Evolutionary conservation across 1,140 invertebrate species (phyloP).

Genomic region (Nilaparvata lugens): DNA sequence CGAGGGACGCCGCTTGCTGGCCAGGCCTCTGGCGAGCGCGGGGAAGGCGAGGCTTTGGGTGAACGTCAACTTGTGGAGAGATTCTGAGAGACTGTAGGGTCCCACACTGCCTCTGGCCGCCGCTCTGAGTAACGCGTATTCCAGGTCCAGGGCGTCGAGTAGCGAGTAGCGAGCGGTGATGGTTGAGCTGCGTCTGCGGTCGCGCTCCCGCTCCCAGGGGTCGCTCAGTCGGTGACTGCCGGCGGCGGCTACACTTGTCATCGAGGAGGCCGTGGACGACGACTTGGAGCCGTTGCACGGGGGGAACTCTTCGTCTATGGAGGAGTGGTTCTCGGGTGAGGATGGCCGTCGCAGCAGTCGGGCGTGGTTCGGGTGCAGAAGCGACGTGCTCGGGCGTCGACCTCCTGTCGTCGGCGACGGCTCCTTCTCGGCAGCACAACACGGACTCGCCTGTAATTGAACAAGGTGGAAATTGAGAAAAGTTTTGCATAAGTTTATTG

Average conservation of each 20-base stretch:
- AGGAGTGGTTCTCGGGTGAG: slow-evolving; percentile 40
- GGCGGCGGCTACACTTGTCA: slow-evolving; percentile 35
- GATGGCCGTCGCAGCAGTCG: slow-evolving; percentile 41
- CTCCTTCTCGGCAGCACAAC: slow-evolving; percentile 29
- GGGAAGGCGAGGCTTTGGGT: slow-evolving; percentile 65
- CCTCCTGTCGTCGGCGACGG: slow-evolving; percentile 37
- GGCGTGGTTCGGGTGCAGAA: slow-evolving; percentile 60
- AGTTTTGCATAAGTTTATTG: too few species aligned
- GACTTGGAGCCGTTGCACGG: slow-evolving; percentile 30
- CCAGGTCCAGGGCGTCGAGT: slow-evolving; percentile 59
- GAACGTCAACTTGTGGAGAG: slow-evolving; percentile 63
- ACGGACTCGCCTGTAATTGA: slow-evolving; percentile 21
- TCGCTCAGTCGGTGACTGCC: slow-evolving; percentile 35
- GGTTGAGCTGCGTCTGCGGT: slow-evolving; percentile 38
- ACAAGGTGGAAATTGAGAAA: too few species aligned
- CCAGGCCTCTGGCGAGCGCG: slow-evolving; percentile 55
- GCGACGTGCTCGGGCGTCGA: slow-evolving; percentile 44
- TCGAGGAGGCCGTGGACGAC: slow-evolving; percentile 47
- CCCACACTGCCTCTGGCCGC: slow-evolving; percentile 59
- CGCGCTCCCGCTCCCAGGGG: slow-evolving; percentile 28
- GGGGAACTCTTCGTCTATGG: slow-evolving; percentile 37
- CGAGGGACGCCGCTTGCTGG: slow-evolving; percentile 47
- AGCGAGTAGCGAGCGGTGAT: slow-evolving; percentile 49
- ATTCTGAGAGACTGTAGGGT: slow-evolving; percentile 59
- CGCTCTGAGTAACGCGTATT: slow-evolving; percentile 55